Evolutionary conservation across 2,888 invertebrate genomes (phyloP).

Genomic region (Aphrophora alni): DNA sequence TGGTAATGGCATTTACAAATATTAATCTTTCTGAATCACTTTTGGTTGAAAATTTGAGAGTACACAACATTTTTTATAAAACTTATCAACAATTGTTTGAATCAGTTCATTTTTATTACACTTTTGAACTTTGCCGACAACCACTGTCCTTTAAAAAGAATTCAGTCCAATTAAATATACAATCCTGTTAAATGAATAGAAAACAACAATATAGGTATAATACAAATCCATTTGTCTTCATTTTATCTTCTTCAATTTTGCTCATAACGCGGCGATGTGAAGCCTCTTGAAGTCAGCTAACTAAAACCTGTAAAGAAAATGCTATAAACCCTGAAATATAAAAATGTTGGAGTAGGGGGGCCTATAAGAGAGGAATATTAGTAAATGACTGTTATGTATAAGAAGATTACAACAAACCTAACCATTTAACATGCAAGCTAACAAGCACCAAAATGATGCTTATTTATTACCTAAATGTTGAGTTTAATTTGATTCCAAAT

Average conservation of each 20-base stretch:
- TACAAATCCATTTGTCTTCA: neutral
- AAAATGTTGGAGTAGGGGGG: conserved; percentile 18
- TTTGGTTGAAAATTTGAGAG: no score
- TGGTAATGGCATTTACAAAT: no score
- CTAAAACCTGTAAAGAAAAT: conserved; percentile 50
- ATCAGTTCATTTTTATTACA: neutral
- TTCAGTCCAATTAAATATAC: neutral
- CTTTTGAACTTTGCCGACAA: neutral
- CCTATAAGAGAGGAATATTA: neutral
- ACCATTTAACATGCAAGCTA: conserved; percentile 11
- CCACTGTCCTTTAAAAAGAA: neutral
- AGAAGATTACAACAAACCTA: neutral
- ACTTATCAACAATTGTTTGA: no score
- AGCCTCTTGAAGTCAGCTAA: conserved; percentile 5
- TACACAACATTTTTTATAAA: no score
- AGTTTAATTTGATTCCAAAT: neutral
- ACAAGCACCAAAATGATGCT: neutral
- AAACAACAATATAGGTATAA: neutral
- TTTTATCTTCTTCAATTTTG: neutral
- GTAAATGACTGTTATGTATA: no score
- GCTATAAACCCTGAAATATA: conserved; percentile 47
- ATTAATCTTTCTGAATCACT: no score
- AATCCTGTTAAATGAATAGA: neutral
- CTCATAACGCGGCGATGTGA: neutral
- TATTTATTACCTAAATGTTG: no score